Evolutionary conservation across 2,888 invertebrate genomes (phyloP), one percentile per base, ranked within the genome.

Genomic region (Entomobrya multifasciata): DNA sequence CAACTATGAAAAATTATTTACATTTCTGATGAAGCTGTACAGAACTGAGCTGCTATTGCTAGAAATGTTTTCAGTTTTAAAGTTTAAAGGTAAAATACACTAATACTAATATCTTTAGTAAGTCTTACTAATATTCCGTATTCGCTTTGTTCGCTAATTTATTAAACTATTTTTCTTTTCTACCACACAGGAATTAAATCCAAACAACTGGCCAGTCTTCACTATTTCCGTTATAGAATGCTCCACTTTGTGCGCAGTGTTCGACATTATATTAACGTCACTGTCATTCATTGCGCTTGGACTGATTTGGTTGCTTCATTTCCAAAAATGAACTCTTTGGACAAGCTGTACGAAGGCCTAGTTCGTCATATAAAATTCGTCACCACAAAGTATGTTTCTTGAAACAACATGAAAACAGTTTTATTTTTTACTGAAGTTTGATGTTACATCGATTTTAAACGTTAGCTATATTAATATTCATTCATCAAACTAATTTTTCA

Each of bases 231-330:
- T 0, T 95, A 96, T 91, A 94, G 95, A 22, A 95, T 96, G 95
- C 95, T 95, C 36, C 95, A 96, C 83, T 95, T 96, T 92, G 94
- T 96, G 62, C 94, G 95, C 85, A 95, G 96, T 0, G 92, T 96
- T 30, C 95, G 96, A 92, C 95, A 95, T 92, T 96, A 96, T 92
- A 94, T 96, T 78, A 95, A 95, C 0, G 95, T 96, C 0, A 96
- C 95, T 76, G 96, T 96, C 36, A 93, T 96, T 36, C 95, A 95
- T 77, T 94, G 95, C 0, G 95, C 95, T 1, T 96, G 96, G 96
- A 94, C 94, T 1, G 94, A 95, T 87, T 95, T 96, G 89, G 95
- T 95, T 91, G 94, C 94, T 87, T 95, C 95, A 91, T 92, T 97
- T 60, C 93, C 94, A 90, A 93, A 94, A 74, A 95, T 95, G 0